phyloP scores from a whole-genome alignment of 2,888 invertebrate species.

The Anoncus sp. region DNA sequence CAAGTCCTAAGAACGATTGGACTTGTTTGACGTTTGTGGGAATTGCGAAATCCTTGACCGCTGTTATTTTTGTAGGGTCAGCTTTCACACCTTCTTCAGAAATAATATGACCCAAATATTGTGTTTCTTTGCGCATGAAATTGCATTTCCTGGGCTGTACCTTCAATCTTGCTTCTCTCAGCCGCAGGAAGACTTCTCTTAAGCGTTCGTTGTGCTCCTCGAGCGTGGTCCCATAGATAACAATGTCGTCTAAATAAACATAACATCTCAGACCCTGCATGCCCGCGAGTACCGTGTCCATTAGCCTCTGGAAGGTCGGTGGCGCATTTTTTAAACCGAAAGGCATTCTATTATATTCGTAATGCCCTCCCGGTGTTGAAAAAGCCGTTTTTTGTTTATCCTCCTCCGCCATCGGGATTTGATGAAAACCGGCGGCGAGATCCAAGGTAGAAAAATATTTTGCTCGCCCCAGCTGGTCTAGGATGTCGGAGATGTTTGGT shows the following conservation, averaged over 20 bases:
- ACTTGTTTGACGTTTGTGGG: conserved; percentile 62
- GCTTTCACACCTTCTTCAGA: conserved; percentile 64
- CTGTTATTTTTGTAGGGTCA: conserved; percentile 66
- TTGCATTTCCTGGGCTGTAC: conserved; percentile 34
- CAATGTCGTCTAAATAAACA: conserved; percentile 52
- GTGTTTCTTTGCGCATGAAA: conserved; percentile 13
- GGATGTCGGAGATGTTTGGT: no score
- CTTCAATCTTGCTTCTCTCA: conserved; percentile 24
- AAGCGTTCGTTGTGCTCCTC: conserved; percentile 39
- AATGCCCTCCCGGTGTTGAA: no score
- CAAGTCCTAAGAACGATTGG: conserved; percentile 65
- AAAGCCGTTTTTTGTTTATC: no score
- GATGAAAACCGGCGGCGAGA: no score
- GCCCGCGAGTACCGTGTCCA: conserved; percentile 35
- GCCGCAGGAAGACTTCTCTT: conserved; percentile 19
- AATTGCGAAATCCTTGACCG: conserved; percentile 35
- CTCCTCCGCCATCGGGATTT: no score
- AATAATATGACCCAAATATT: conserved; percentile 22
- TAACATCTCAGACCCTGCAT: conserved; percentile 38
- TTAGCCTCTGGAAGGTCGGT: conserved; percentile 48
- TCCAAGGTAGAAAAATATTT: no score
- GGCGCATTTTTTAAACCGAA: conserved; percentile 34
- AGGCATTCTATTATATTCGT: conserved; percentile 14
- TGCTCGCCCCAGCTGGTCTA: no score
- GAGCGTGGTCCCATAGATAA: conserved; percentile 19